Base-by-base conservation (phyloP, 30 jellyfish, hydroid and myxozoan genomes). In the Catostylus mosaicus region DNA sequence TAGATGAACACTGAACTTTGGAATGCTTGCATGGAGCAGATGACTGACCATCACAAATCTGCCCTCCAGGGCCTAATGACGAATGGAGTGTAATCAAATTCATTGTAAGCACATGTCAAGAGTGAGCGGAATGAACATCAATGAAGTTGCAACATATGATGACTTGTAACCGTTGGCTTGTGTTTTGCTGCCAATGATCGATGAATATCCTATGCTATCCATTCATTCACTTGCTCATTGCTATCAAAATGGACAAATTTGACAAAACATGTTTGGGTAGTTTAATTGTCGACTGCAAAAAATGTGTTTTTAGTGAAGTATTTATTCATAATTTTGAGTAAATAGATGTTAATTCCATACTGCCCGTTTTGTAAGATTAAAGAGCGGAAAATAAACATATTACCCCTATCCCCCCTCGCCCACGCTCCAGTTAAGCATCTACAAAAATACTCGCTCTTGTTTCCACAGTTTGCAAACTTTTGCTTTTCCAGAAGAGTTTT, bases 1-100 rank as follows among this genome's bases (percentile, higher is more conserved):
- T 59, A 83, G 94, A 38, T 73, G 24, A 83, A 71, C 74, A n/a
- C 80, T 9, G 94, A 83, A 45, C 24, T 83, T 77, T 83, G 94
- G 94, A 71, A 73, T 59, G 94, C 88, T 30, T 71, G 94, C 43
- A 18, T 83, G 64, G 81, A 45, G 24, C 94, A 60, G 0, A 40
- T 83, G 40, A 57, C 63, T 16, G 94, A 83, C 35, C 87, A 63
- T 19, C 94, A 83, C 30, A 57, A 73, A 31, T 34, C 84, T 0
- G 94, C 83, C 12, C 67, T 83, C 12, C 78, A 48, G 30, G 87
- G 73, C 30, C 37, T 73, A 30, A 61, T 47, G 51, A 72, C 94
- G 47, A 83, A 83, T 63, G 94, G 94, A 8, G 90, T 46, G 33
- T 63, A 51, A 79, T 62, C 6, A 30, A 27, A 10, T 3, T 4